Evolutionary conservation across 2,888 invertebrate genomes (phyloP), one percentile per base, ranked within the genome.

Genomic region (Lordiphosa andalusiaca): DNA sequence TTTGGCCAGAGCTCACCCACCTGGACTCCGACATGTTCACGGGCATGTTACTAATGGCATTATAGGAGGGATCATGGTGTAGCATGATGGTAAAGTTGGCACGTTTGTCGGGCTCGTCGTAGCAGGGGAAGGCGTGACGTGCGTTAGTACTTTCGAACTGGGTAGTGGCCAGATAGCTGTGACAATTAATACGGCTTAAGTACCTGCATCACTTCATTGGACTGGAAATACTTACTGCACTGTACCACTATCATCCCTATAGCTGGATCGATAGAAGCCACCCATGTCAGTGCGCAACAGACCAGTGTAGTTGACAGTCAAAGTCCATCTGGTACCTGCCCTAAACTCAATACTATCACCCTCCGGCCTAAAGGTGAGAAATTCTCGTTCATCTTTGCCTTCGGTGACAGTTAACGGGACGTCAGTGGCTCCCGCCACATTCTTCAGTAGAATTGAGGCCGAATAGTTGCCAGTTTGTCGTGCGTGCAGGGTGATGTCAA

Each of bases 111-210:
- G 89, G 89, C 50, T 88, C 93, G 75, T 95, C 95, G 77, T 93
- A 95, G 78, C 95, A 95, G 0, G 95, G 95, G 84, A 95, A 95
- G 0, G 92, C 94, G 38, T 91, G 90, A 1, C 94, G 91, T 0
- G 94, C 93, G 58, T 91, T 91, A 0, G 92, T 92, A 0, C 93
- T 92, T 85, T 94, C 93, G 41, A 94, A 92, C 61, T 94, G 94
- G 0, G 94, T 94, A 0, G 93, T 91, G 3, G 92, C 92, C 7
- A 94, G 86, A 42, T 76, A 84, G 36, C 89, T 88, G 42, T 0
- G 58, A 4, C 6, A 19, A 19, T 46, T 9, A 1, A 4, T 6
- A 10, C 3, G 35, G 5, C 33, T 48, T 7, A 16, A 9, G 9
- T 9, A 30, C 1, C 30, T 25, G 25, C 9, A 3, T 30, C 3